phyloP scores from a whole-genome alignment of 2,888 invertebrate species.

The Lepidocyrtoides sp. region DNA sequence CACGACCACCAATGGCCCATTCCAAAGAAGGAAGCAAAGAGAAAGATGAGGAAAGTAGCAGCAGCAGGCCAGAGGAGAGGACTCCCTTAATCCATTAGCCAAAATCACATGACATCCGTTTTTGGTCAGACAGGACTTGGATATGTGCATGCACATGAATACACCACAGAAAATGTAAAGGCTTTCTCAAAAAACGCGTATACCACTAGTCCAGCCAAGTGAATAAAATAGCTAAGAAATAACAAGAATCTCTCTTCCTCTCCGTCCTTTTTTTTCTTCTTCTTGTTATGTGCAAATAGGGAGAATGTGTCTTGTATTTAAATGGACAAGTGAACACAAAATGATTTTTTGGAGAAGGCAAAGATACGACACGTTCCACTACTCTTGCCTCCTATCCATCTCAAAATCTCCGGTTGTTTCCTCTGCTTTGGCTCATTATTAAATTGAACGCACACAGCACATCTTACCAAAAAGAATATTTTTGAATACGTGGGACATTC shows the following conservation, averaged over 20 bases:
- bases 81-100: constrained; percentile 78
- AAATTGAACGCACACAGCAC: constrained; percentile 43
- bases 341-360: constrained; percentile 55
- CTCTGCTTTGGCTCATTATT: constrained; percentile 36
- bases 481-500: not conserved
- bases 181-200: not conserved
- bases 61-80: constrained; percentile 42
- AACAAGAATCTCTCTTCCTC: not conserved
- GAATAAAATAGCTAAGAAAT: constrained; percentile 55
- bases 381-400: constrained; percentile 18
- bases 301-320: constrained; percentile 31
- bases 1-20: constrained; percentile 81
- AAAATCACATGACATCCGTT: constrained; percentile 79
- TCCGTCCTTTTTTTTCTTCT: not conserved
- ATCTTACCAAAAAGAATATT: constrained; percentile 8
- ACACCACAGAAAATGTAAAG: not conserved
- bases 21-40: constrained; percentile 25
- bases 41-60: constrained; percentile 13
- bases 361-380: constrained; percentile 72
- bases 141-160: not conserved
- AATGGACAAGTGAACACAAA: constrained; percentile 50
- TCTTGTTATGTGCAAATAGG: constrained; percentile 61
- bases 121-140: constrained; percentile 5
- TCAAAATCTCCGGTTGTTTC: not conserved
- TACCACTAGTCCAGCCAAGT: constrained; percentile 64